Percentiles rank a stretch among this genome's conserved stretches.
phyloP scores from a whole-genome alignment of 1,140 invertebrate species.

The Ephestia elutella region DNA sequence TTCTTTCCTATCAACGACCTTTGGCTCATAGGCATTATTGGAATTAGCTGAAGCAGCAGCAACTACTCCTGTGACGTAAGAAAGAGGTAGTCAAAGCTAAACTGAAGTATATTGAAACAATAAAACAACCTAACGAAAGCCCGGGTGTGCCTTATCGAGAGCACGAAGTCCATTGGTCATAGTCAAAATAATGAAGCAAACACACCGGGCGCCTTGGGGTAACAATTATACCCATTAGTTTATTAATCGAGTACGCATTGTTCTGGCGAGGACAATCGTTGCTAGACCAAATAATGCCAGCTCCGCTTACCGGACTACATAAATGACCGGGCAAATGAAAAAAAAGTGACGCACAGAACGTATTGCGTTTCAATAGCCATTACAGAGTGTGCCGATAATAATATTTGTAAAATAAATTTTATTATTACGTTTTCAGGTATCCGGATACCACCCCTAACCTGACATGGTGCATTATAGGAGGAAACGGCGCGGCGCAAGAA shows the following conservation, averaged over 20 bases:
- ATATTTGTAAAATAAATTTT: background rate
- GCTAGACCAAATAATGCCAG: constrained; percentile 65
- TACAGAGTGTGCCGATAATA: constrained; percentile 6
- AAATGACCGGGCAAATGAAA: constrained; percentile 33
- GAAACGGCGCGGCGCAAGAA: no score
- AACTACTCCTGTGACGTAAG: background rate
- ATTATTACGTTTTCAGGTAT: no score
- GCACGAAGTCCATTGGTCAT: constrained; percentile 55
- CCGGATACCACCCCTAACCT: no score
- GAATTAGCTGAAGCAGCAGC: no score
- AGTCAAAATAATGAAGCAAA: constrained; percentile 62
- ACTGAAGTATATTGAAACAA: constrained; percentile 34
- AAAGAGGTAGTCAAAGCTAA: background rate
- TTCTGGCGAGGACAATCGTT: constrained; percentile 57
- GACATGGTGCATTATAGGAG: no score
- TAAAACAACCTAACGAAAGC: constrained; percentile 52
- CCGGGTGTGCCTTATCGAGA: constrained; percentile 51
- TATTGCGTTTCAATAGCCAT: constrained; percentile 40
- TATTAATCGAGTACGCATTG: constrained; percentile 63
- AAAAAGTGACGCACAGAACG: constrained; percentile 36
- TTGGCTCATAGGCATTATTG: no score
- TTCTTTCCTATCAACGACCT: no score
- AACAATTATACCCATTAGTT: constrained; percentile 65
- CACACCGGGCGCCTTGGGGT: constrained; percentile 25
- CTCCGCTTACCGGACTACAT: constrained; percentile 48